Base-by-base conservation (phyloP, 2,113 vertebrate genomes). In the Pipa parva region DNA sequence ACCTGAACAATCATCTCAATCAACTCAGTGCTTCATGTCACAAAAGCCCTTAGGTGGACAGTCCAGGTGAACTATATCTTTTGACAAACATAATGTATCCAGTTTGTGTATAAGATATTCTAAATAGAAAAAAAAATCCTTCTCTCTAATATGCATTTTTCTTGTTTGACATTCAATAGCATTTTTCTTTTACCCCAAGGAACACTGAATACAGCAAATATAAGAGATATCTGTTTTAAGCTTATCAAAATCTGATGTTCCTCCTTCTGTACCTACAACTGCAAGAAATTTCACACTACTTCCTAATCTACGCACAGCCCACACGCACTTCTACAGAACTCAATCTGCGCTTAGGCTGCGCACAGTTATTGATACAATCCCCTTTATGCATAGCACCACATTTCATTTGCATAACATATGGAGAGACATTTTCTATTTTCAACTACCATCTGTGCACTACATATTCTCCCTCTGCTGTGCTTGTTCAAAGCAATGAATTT, bases 141-240 rank as follows among this genome's bases (percentile, higher is more conserved):
- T 52, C 25, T 9, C 36, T 52, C 58, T 70, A 48, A 24, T 45
- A 36, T 33, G 39, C 58, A 54, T 36, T 61, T 70, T 70, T 54
- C 48, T 48, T 61, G 49, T 54, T 52, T 69, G 57, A 69, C 65
- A 69, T 69, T 59, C 65, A 59, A 6, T 70, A 58, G 61, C 66
- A 54, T 70, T 60, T 58, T 36, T n/a, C n/a, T 36, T 70, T 29
- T 46, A 54, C 24, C 66, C 46, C 22, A 15, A 29, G 66, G 66
- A 57, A 70, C 26, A 54, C 46, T 70, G 58, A 61, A 58, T 70
- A 70, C 66, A 70, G 66, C 54, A 58, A 70, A 45, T 70, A 61
- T 52, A 61, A 54, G 26, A 61, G 45, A 37, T 51, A 68, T 51
- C 56, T 69, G 66, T 79, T 80, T 83, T 84, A 71, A 60, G 11